These are phyloP conservation scores for Carlito syrichta DNA, from an alignment of 2,113 vertebrate genomes.

Conservation along the genomic window DNA sequence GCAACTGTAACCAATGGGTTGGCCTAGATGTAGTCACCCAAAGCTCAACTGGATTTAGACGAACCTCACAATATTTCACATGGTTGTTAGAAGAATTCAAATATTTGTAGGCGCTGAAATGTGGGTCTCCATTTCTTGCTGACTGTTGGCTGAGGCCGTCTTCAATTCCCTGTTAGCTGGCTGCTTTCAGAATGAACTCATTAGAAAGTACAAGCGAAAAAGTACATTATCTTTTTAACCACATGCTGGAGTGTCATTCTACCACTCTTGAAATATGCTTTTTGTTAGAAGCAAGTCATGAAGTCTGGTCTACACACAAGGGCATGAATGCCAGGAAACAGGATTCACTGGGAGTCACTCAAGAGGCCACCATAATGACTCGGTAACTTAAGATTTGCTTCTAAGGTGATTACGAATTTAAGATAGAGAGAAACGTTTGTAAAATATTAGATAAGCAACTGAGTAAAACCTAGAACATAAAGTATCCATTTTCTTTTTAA, in stretches of 20 bases:
- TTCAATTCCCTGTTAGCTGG: neutral
- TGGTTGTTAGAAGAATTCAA: neutral
- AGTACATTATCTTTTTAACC: neutral
- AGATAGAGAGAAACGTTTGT: neutral
- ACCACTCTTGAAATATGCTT: neutral
- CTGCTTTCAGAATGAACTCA: neutral
- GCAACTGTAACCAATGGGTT: neutral
- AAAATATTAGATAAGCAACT: neutral
- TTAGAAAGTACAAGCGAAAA: neutral
- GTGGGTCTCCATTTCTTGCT: neutral
- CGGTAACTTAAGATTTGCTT: neutral
- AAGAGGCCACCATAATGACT: neutral
- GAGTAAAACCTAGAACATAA: neutral
- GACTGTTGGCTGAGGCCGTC: neutral
- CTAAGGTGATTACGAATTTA: neutral
- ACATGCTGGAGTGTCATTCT: neutral
- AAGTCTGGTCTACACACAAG: neutral
- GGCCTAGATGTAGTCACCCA: neutral
- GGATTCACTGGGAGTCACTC: fast-evolving
- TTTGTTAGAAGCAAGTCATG: neutral
- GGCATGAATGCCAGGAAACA: neutral
- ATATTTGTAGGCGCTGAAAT: neutral
- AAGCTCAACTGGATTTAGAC: neutral
- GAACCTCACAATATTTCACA: neutral
- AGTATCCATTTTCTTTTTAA: too few relatives aligned